Conservation (phyloP, 2,797 vertebrate genomes). For the Pitangus sulphuratus region DNA sequence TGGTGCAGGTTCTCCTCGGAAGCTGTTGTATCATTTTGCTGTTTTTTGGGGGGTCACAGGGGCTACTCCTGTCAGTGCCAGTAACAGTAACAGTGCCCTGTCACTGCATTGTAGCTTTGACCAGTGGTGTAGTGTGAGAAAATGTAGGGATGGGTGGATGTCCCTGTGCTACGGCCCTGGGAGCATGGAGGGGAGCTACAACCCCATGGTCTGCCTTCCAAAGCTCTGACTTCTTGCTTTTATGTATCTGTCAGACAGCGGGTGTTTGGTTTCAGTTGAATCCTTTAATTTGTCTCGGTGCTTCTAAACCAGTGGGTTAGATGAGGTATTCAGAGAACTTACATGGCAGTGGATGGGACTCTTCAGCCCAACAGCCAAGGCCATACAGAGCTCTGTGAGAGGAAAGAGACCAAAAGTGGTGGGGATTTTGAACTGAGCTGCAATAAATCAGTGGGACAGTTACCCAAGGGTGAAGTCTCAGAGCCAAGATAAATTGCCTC, state of each 20-base stretch:
- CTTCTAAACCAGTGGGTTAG: neutral
- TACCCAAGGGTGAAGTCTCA: neutral
- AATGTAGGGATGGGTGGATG: neutral
- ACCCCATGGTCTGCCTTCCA: neutral
- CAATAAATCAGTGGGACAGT: neutral
- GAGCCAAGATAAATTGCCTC: neutral
- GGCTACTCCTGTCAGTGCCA: neutral
- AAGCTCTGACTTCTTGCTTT: neutral
- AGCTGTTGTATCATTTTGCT: neutral
- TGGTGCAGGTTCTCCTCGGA: neutral
- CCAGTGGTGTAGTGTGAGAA: neutral
- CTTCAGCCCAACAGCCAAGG: neutral
- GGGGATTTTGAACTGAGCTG: neutral
- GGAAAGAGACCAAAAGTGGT: neutral
- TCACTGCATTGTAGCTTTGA: neutral
- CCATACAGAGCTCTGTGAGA: neutral
- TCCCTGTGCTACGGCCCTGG: neutral
- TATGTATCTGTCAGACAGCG: neutral
- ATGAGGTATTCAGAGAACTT: neutral
- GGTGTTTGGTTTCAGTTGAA: neutral
- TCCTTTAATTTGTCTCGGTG: neutral
- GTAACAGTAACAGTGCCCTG: neutral
- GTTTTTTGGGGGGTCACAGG: accelerated
- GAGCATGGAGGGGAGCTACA: neutral
- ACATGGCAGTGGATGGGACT: accelerated